These are phyloP conservation scores for Actias luna DNA, from an alignment of 2,888 invertebrate species.

Conservation along the genomic window DNA sequence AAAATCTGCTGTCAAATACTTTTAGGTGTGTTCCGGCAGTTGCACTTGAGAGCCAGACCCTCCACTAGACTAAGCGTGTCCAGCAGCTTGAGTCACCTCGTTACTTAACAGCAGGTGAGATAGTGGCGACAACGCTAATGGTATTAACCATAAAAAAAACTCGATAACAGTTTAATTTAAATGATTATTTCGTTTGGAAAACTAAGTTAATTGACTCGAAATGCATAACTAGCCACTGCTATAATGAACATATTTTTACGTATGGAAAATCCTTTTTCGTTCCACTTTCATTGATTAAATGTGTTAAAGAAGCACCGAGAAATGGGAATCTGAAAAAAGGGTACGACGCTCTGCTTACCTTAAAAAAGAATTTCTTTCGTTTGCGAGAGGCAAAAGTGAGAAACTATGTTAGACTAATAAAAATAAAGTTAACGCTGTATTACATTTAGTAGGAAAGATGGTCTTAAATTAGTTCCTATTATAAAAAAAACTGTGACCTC, in stretches of 20 bases:
- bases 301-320: neutral
- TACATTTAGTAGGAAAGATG: conserved; percentile 7
- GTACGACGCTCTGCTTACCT: neutral
- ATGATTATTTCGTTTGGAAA: neutral
- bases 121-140: too few relatives aligned
- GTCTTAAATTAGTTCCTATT: neutral
- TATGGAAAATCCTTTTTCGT: neutral
- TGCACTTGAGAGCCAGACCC: too few relatives aligned
- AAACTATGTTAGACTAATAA: conserved; percentile 22
- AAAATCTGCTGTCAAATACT: too few relatives aligned
- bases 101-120: too few relatives aligned
- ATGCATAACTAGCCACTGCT: neutral
- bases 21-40: too few relatives aligned
- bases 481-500: neutral
- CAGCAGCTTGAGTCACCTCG: too few relatives aligned
- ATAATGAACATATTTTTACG: neutral
- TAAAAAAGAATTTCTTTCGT: conserved; percentile 10
- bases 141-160: too few relatives aligned
- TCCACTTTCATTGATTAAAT: neutral
- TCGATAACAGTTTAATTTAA: too few relatives aligned
- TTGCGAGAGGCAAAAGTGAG: neutral
- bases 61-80: too few relatives aligned
- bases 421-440: conserved; percentile 26
- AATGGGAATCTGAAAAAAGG: conserved; percentile 12
- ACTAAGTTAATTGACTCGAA: neutral